phyloP scores from a whole-genome alignment of 2,888 invertebrate genomes.

The Capitulum mitella region DNA sequence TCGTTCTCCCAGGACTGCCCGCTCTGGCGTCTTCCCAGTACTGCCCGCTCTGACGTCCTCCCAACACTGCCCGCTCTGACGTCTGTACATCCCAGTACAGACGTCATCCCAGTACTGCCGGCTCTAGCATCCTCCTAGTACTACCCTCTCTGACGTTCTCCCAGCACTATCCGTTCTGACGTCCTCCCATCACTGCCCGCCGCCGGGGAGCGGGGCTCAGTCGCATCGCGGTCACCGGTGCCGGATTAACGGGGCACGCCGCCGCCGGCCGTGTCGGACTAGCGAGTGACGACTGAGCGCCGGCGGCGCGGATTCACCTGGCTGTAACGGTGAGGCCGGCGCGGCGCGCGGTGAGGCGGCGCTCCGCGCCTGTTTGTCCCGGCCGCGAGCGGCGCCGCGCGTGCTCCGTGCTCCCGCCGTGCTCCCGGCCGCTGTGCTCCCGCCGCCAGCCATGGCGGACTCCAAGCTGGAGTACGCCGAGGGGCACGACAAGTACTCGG shows the following conservation, averaged over 20 bases:
- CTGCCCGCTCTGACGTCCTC: too few species aligned
- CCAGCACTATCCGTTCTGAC: too few species aligned
- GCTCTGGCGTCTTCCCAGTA: too few species aligned
- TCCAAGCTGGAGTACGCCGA: background rate
- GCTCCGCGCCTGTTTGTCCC: background rate
- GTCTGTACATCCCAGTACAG: too few species aligned
- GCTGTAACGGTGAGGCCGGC: background rate
- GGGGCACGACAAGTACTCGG: constrained; percentile 21
- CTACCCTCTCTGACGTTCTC: too few species aligned
- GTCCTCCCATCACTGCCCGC: too few species aligned
- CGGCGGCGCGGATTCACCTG: background rate
- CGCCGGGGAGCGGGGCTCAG: too few species aligned
- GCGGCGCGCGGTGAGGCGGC: background rate
- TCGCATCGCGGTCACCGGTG: background rate
- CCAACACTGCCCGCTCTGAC: too few species aligned
- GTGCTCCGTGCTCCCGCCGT: too few species aligned
- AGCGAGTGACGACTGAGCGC: background rate
- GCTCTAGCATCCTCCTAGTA: too few species aligned
- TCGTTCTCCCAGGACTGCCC: too few species aligned
- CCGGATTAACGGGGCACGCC: background rate
- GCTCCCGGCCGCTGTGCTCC: constrained; percentile 26
- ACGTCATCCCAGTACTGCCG: too few species aligned
- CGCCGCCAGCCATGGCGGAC: background rate
- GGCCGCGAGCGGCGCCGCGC: background rate
- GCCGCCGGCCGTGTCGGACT: background rate